A percentile compares a stretch with the other conserved stretches of the same genome.
Conservation (phyloP, 2,113 vertebrate genomes). For the Felis catus region F.catus_Fca126_mat1.0 CM031416.1:17388001-17388500, state of each 20-base stretch:
- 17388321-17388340: conserved; percentile 21
- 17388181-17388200: neutral
- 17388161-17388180: neutral
- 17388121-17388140: neutral
- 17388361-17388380: neutral
- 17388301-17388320: conserved; percentile 28
- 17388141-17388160: neutral
- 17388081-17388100: conserved; percentile 59
- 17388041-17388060: neutral
- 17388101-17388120: neutral
- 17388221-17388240: neutral
- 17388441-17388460: neutral
- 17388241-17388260: neutral
- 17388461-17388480: neutral
- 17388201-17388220: neutral
- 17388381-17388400: conserved; percentile 59
- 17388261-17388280: neutral
- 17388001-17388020: neutral
- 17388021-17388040: conserved; percentile 52
- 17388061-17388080: conserved; percentile 59
- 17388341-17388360: neutral
- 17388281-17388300: conserved; percentile 5
- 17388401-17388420: conserved; percentile 29
- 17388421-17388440: neutral
- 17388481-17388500: conserved; percentile 13